Base-by-base conservation (phyloP, 2,113 vertebrate species). In the Galemys pyrenaicus region DNA sequence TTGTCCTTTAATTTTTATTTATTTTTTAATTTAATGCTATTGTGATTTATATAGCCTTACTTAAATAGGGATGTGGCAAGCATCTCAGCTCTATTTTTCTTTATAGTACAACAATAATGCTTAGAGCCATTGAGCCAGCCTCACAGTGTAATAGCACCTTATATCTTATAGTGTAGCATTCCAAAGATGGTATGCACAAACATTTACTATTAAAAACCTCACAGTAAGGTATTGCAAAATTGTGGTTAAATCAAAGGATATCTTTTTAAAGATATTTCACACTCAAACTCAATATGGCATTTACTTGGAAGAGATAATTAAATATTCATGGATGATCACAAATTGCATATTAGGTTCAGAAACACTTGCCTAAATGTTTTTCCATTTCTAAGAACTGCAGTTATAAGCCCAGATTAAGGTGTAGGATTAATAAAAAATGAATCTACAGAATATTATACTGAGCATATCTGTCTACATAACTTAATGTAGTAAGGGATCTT, bases 301-400 rank as follows among this genome's bases (percentile, higher is more conserved):
- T 91, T 95, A n/a, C 9, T 92, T 87, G 30, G 8, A 94, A 84
- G n/a, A 89, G 32, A 77, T 94, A 92, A 83, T 86, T 32, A 96
- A 85, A 77, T 65, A 49, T 68, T 75, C 51, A 37, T 70, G 74
- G 79, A 79, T 83, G 74, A 94, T 89, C 75, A 78, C 39, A 92
- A 73, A 85, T 82, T 94, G 60, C 16, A 44, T 62, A 64, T 95
- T 92, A 77, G 49, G 16, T 64, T 80, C 67, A 82, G 30, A 83
- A 91, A 93, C 56, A 84, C 3, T 37, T 79, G 70, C 41, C 35
- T 67, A 54, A 80, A 70, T 82, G 8, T 6, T 91, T 95, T 92
- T 91, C n/a, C 37, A 92, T 80, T 67, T 73, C 35, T 58, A n/a
- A 62, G 39, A 60, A 74, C 65, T 90, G 22, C n/a, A 58, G 41